A percentile compares a stretch with the other conserved stretches of the same genome.
These are phyloP conservation scores for Eristalis arbustorum DNA, from an alignment of 2,888 invertebrate species.

Conservation along the genomic window DNA sequence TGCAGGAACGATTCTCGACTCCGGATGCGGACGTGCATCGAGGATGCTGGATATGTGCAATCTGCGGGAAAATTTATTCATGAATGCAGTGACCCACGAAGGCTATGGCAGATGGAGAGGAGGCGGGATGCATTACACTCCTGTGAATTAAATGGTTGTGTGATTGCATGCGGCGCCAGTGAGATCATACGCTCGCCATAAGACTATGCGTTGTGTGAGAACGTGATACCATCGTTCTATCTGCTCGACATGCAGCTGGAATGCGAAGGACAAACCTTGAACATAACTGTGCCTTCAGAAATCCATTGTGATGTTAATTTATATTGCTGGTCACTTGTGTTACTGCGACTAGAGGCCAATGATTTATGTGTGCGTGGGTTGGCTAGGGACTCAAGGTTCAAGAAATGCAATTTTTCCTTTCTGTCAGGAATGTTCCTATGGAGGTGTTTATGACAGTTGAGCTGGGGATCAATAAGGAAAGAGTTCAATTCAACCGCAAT, in stretches of 20 bases:
- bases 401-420: too few species aligned
- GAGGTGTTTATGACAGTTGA: too few species aligned
- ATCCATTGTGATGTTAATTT: too few species aligned
- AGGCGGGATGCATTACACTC: neutral
- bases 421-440: too few species aligned
- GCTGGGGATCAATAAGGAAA: too few species aligned
- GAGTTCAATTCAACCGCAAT: too few species aligned
- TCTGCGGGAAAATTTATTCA: constrained; percentile 48
- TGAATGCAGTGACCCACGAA: constrained; percentile 47
- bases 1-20: neutral
- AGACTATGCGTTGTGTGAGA: neutral
- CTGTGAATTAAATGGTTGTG: neutral
- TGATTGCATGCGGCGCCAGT: neutral
- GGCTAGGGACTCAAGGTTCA: too few species aligned
- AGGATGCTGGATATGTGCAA: constrained; percentile 18
- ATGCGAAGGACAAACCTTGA: too few species aligned
- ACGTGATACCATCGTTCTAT: neutral
- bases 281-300: too few species aligned
- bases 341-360: too few species aligned
- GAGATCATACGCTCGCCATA: neutral
- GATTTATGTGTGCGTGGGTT: too few species aligned
- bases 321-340: too few species aligned
- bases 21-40: constrained; percentile 7
- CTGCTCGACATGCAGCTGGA: neutral
- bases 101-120: neutral